A percentile compares a stretch with the other conserved stretches of the same genome.
Evolutionary conservation across 2,888 invertebrate species (phyloP).

Genomic region (Hirtodrosophila confusa): DNA sequence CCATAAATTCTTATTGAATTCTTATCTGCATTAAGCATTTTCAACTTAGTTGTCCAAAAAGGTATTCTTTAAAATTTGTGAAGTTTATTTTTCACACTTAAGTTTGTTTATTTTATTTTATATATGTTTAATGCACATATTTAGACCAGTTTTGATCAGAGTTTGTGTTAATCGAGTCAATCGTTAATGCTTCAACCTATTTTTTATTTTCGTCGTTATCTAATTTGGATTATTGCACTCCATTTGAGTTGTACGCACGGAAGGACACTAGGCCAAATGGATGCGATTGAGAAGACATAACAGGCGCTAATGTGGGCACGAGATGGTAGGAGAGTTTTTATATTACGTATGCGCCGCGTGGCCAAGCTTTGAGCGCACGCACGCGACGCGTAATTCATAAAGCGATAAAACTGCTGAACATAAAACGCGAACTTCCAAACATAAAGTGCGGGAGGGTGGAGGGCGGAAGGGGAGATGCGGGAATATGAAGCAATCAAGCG

Average conservation of each 20-base stretch:
- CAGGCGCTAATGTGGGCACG: slow-evolving; percentile 37
- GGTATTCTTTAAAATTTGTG: too few species aligned
- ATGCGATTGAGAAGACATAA: slow-evolving; percentile 58
- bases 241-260: slow-evolving; percentile 50
- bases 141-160: too few species aligned
- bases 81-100: too few species aligned
- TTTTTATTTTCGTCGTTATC: neutral
- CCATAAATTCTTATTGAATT: too few species aligned
- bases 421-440: slow-evolving; percentile 60
- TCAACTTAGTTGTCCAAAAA: too few species aligned
- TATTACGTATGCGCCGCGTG: slow-evolving; percentile 70
- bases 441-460: slow-evolving; percentile 52
- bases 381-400: slow-evolving; percentile 71
- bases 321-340: slow-evolving; percentile 11
- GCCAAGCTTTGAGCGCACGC: slow-evolving; percentile 55
- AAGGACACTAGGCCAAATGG: slow-evolving; percentile 35
- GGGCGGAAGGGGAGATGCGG: slow-evolving; percentile 25
- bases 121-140: too few species aligned
- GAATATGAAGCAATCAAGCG: slow-evolving; percentile 77
- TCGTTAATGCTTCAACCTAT: neutral
- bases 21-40: too few species aligned
- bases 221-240: slow-evolving; percentile 57
- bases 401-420: slow-evolving; percentile 68
- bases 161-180: slow-evolving; percentile 1
- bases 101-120: too few species aligned